phyloP scores from a whole-genome alignment of 2,888 invertebrate species.

The Sarcophaga caerulescens region DNA sequence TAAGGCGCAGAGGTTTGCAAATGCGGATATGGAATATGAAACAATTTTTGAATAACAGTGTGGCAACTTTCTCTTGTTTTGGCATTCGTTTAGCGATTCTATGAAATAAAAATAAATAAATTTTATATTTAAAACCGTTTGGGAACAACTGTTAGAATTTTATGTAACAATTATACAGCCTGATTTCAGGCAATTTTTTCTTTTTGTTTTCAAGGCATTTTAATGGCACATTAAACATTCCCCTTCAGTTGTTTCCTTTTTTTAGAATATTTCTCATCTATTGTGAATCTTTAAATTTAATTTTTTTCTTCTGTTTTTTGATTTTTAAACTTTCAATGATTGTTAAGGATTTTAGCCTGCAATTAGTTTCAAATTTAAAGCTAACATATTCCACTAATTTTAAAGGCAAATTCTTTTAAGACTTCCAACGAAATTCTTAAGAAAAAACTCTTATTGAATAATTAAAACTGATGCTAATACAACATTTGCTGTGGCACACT shows the following conservation, averaged over 20 bases:
- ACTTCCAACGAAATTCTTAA: background rate
- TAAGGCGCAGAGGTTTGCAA: background rate
- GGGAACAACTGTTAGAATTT: background rate
- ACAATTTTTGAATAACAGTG: no score
- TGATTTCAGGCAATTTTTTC: background rate
- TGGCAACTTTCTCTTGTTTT: no score
- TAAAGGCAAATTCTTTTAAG: slow-evolving; percentile 23
- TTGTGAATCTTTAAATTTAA: background rate
- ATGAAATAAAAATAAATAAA: background rate
- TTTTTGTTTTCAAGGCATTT: background rate
- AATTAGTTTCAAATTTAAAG: slow-evolving; percentile 3
- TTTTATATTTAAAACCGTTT: background rate
- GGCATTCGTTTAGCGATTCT: background rate
- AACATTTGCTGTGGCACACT: slow-evolving; percentile 32
- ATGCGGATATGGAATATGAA: no score
- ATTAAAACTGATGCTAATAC: slow-evolving; percentile 48
- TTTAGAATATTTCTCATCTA: background rate
- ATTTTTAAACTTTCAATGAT: background rate
- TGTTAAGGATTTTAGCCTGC: background rate
- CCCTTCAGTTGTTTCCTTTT: slow-evolving; percentile 1
- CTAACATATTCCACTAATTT: slow-evolving; percentile 46
- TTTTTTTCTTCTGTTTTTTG: background rate
- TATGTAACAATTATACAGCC: background rate
- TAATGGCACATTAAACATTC: slow-evolving; percentile 46
- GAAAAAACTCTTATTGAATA: slow-evolving; percentile 29